Conservation (phyloP, 2,888 invertebrate species). For the Miltochrista miniata region DNA sequence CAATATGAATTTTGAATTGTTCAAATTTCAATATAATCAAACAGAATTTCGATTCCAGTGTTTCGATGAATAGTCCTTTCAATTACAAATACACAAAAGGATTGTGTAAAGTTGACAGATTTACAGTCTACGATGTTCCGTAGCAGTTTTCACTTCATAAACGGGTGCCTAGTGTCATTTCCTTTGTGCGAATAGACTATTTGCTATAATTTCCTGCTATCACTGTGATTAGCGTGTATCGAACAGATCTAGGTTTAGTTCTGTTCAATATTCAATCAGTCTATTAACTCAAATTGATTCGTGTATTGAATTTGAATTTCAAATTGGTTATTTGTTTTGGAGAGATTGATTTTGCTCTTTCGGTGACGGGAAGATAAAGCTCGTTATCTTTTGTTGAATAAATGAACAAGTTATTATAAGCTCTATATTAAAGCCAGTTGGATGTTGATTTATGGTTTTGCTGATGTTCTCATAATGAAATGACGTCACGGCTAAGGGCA, state of each 20-base stretch:
- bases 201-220: constrained; percentile 63
- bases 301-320: constrained; percentile 30
- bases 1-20: constrained; percentile 21
- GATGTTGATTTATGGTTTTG: constrained; percentile 1
- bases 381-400: constrained; percentile 2
- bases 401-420: constrained; percentile 5
- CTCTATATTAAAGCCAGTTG: background rate
- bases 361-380: constrained; percentile 14
- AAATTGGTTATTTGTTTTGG: constrained; percentile 37
- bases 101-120: constrained; percentile 14
- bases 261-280: constrained; percentile 19
- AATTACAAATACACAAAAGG: constrained; percentile 13
- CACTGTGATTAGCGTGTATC: constrained; percentile 49
- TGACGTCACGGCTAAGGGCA: background rate
- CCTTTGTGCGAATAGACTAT: constrained; percentile 68
- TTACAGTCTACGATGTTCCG: constrained; percentile 20
- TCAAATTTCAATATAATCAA: constrained; percentile 17
- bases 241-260: constrained; percentile 45
- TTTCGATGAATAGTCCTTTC: constrained; percentile 13
- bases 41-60: constrained; percentile 13
- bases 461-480: background rate
- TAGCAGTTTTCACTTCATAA: constrained; percentile 37
- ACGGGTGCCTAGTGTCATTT: constrained; percentile 53
- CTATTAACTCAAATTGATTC: constrained; percentile 22
- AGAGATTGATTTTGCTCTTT: constrained; percentile 20